Conservation (phyloP, 2,797 vertebrate species). For the Hapalemur alaotrensis region DNA sequence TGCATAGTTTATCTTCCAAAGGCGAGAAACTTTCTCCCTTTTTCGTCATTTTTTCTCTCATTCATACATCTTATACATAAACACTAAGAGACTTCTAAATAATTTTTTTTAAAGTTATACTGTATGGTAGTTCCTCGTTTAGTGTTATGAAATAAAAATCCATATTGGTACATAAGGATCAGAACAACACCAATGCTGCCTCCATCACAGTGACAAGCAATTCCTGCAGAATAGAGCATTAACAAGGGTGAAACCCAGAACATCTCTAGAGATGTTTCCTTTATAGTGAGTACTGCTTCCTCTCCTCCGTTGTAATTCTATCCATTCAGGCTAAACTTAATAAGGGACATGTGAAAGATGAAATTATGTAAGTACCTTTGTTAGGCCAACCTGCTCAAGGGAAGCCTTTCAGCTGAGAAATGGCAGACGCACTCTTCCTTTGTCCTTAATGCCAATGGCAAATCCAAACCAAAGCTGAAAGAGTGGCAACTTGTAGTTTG, state of each 20-base stretch:
- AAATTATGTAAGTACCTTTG: conserved; percentile 22
- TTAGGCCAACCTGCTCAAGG: not conserved
- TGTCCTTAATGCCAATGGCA: not conserved
- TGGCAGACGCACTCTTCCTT: not conserved
- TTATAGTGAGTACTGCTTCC: not conserved
- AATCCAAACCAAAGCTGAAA: not conserved
- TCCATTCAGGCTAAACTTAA: conserved; percentile 40
- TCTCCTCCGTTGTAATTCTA: conserved; percentile 27
- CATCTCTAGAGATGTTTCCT: not conserved
- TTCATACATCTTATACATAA: not conserved
- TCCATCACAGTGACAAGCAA: not conserved
- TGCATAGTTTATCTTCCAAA: not conserved
- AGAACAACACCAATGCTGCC: not conserved
- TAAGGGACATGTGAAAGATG: conserved; percentile 19
- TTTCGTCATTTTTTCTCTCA: not conserved
- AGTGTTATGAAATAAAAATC: not conserved
- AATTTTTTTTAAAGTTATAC: not conserved
- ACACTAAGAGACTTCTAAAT: not conserved
- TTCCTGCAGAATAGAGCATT: not conserved
- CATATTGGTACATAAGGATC: not conserved
- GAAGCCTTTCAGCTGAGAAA: not conserved
- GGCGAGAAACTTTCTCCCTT: not conserved
- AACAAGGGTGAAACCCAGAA: not conserved
- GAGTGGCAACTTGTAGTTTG: not conserved
- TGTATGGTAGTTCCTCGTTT: not conserved